A percentile compares a stretch with the other conserved stretches of the same genome.
phyloP scores from a whole-genome alignment of 2,888 invertebrate genomes.

The Netelia virgata region DNA sequence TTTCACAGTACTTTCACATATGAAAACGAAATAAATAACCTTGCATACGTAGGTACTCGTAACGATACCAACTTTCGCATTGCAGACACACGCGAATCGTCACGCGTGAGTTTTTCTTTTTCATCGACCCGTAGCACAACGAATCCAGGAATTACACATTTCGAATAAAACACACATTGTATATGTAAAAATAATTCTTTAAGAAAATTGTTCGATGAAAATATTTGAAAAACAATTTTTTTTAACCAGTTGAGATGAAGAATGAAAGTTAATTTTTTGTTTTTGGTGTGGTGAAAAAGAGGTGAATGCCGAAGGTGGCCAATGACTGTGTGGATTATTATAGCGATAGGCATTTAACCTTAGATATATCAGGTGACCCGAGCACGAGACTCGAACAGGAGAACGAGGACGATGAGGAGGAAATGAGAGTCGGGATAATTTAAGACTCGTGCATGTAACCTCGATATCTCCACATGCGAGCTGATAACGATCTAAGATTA shows the following conservation, averaged over 20 bases:
- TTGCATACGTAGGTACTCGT: slow-evolving; percentile 65
- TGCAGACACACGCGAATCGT: slow-evolving; percentile 66
- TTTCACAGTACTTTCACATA: slow-evolving; percentile 38
- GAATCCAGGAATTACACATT: too few relatives aligned
- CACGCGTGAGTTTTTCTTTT: not conserved
- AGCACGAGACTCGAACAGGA: not conserved
- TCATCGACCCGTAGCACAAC: not conserved
- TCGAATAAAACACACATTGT: too few relatives aligned
- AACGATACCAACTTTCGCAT: slow-evolving; percentile 72
- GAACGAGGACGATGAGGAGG: slow-evolving; percentile 33
- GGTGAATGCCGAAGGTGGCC: not conserved
- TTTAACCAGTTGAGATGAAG: too few relatives aligned
- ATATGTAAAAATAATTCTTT: too few relatives aligned
- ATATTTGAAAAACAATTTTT: too few relatives aligned
- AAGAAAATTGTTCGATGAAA: too few relatives aligned
- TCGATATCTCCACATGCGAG: not conserved
- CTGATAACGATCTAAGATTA: slow-evolving; percentile 54
- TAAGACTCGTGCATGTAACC: slow-evolving; percentile 44
- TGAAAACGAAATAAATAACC: slow-evolving; percentile 63
- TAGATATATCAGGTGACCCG: slow-evolving; percentile 44
- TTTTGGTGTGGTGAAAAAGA: not conserved
- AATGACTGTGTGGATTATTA: slow-evolving; percentile 27
- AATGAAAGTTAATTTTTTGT: not conserved
- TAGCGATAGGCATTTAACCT: slow-evolving; percentile 11
- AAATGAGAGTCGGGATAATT: slow-evolving; percentile 59